phyloP scores from a whole-genome alignment of 2,797 vertebrate genomes.

The Channa striata region DNA sequence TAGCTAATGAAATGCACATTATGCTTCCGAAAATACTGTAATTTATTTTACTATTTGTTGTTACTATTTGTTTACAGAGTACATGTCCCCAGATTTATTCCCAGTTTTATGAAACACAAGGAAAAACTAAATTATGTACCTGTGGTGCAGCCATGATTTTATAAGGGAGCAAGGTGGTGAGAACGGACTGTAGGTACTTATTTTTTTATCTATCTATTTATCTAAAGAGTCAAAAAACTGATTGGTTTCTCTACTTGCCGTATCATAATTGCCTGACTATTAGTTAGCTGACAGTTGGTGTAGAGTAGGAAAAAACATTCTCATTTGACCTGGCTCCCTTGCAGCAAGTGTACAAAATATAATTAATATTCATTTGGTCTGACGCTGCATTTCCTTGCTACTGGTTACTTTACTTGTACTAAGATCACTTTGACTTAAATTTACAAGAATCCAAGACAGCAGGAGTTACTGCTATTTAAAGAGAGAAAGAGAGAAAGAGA shows the following conservation, averaged over 20 bases:
- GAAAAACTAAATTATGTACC: background rate
- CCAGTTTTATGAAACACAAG: background rate
- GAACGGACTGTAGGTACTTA: background rate
- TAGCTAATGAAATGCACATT: background rate
- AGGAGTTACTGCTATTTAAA: slow-evolving; percentile 26
- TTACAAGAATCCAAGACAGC: slow-evolving; percentile 16
- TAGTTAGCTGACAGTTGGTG: slow-evolving; percentile 40
- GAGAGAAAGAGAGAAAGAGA: too few relatives aligned
- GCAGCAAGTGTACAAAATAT: slow-evolving; percentile 50
- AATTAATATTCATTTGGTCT: slow-evolving; percentile 57
- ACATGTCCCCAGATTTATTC: background rate
- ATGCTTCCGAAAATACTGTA: background rate
- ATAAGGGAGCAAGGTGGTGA: background rate
- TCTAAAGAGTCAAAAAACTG: slow-evolving; percentile 48
- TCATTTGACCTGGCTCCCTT: slow-evolving; percentile 57
- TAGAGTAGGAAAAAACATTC: slow-evolving; percentile 50
- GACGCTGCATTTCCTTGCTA: slow-evolving; percentile 49
- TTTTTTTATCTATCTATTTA: background rate
- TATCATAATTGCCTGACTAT: slow-evolving; percentile 40
- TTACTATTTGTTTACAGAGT: background rate
- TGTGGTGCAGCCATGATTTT: background rate
- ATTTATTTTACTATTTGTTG: background rate
- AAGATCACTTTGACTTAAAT: slow-evolving; percentile 29
- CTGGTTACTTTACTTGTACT: slow-evolving; percentile 30
- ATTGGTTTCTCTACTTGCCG: slow-evolving; percentile 43